Conservation (phyloP, 2,888 invertebrate genomes). For the Harpalus rufipes region DNA sequence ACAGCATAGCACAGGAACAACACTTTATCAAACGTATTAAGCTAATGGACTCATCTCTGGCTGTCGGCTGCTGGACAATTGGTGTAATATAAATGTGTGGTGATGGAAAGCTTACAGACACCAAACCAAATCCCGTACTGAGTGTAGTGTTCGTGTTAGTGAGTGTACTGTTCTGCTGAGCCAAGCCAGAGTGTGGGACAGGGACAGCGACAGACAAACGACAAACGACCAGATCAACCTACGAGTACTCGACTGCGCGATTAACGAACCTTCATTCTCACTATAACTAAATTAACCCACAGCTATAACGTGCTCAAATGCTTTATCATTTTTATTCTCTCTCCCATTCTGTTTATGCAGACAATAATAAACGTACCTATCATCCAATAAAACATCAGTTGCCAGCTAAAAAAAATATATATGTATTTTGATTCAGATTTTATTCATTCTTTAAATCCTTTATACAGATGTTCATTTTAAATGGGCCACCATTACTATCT, state of each 20-base stretch:
- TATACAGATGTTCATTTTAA: too few relatives aligned
- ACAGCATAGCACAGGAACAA: slow-evolving; percentile 55
- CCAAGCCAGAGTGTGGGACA: slow-evolving; percentile 14
- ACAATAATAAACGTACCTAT: neutral
- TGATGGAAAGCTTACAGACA: slow-evolving; percentile 35
- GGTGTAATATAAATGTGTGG: slow-evolving; percentile 50
- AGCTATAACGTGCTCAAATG: slow-evolving; percentile 19
- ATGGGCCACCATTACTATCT: too few relatives aligned
- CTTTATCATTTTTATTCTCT: slow-evolving; percentile 14
- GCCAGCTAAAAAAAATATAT: neutral
- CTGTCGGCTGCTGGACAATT: slow-evolving; percentile 48
- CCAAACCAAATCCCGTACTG: slow-evolving; percentile 34
- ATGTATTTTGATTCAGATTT: too few relatives aligned
- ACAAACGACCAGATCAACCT: slow-evolving; percentile 30
- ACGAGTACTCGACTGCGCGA: slow-evolving; percentile 26
- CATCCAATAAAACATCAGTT: neutral
- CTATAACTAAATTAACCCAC: slow-evolving; percentile 37
- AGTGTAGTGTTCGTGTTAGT: neutral
- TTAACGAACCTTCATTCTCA: slow-evolving; percentile 49
- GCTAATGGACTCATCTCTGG: slow-evolving; percentile 53
- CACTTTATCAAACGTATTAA: slow-evolving; percentile 59
- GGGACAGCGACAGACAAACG: neutral
- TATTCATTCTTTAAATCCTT: too few relatives aligned
- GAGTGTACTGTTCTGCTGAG: neutral
- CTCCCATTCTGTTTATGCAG: neutral